Conservation (phyloP, 2,888 invertebrate genomes). For the Coremacera marginata region DNA sequence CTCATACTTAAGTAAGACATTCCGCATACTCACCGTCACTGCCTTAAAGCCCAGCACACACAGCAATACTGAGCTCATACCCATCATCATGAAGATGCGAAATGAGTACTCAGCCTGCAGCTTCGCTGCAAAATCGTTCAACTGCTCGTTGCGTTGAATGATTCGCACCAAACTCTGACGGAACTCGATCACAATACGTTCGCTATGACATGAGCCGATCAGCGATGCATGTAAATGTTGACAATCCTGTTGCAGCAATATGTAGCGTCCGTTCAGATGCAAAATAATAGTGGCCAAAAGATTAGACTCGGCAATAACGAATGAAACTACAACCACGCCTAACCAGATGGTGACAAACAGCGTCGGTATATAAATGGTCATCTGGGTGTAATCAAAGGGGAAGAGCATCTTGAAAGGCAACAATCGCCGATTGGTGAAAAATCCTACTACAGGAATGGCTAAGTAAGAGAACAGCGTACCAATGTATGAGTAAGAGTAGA, state of each 20-base stretch:
- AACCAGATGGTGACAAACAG: conserved; percentile 53
- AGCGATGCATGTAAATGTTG: conserved; percentile 26
- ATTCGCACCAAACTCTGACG: conserved; percentile 48
- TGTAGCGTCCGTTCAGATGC: conserved; percentile 60
- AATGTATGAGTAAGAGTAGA: conserved; percentile 55
- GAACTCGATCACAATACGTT: conserved; percentile 49
- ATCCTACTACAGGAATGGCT: conserved; percentile 51
- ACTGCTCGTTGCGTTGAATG: conserved; percentile 53
- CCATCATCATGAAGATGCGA: conserved; percentile 59
- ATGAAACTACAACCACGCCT: conserved; percentile 53
- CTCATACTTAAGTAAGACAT: conserved; percentile 36
- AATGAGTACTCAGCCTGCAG: conserved; percentile 58
- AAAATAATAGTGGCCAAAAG: conserved; percentile 59
- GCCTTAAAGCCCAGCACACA: conserved; percentile 59
- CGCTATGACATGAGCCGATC: neutral
- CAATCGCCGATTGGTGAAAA: conserved; percentile 50
- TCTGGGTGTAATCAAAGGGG: conserved; percentile 54
- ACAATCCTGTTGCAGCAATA: conserved; percentile 54
- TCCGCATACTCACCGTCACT: conserved; percentile 54
- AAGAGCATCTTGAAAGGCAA: conserved; percentile 58
- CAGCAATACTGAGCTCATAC: conserved; percentile 57
- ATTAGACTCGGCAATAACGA: conserved; percentile 59
- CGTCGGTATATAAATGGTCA: conserved; percentile 51
- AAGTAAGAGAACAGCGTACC: conserved; percentile 52
- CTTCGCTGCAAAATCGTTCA: conserved; percentile 56